These are phyloP conservation scores for Tetragonula carbonaria DNA, from an alignment of 2,888 invertebrate species.

Conservation along the genomic window DNA sequence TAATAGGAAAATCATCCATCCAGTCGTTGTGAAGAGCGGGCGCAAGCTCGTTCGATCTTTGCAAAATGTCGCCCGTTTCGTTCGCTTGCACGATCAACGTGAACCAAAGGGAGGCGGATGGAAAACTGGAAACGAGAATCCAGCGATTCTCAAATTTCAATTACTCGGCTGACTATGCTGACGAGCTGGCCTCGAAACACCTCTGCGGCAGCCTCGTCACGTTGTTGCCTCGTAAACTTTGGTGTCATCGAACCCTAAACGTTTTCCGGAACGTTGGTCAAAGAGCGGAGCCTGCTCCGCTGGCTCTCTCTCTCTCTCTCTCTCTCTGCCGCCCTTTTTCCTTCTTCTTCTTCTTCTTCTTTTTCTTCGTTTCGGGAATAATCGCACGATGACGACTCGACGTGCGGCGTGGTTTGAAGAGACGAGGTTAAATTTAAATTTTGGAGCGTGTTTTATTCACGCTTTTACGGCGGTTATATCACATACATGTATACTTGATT, in stretches of 20 bases:
- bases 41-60: not conserved
- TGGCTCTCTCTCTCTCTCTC: no score
- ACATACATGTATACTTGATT: no score
- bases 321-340: not conserved
- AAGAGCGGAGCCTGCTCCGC: constrained; percentile 10
- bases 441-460: not conserved
- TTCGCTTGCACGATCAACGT: not conserved
- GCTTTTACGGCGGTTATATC: no score
- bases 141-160: constrained; percentile 63
- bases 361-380: not conserved
- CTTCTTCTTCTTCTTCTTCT: not conserved
- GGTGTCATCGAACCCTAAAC: constrained; percentile 51
- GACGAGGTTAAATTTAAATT: not conserved
- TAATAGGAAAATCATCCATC: constrained; percentile 42
- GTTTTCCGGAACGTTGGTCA: constrained; percentile 50
- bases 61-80: not conserved
- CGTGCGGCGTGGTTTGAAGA: not conserved
- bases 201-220: not conserved
- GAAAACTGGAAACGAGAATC: constrained; percentile 37
- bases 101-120: not conserved
- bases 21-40: constrained; percentile 42
- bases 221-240: constrained; percentile 27
- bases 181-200: constrained; percentile 6
- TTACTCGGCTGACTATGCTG: constrained; percentile 18
- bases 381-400: not conserved